Base-by-base conservation (phyloP, 2,888 invertebrate genomes). In the Melieria picta region DNA sequence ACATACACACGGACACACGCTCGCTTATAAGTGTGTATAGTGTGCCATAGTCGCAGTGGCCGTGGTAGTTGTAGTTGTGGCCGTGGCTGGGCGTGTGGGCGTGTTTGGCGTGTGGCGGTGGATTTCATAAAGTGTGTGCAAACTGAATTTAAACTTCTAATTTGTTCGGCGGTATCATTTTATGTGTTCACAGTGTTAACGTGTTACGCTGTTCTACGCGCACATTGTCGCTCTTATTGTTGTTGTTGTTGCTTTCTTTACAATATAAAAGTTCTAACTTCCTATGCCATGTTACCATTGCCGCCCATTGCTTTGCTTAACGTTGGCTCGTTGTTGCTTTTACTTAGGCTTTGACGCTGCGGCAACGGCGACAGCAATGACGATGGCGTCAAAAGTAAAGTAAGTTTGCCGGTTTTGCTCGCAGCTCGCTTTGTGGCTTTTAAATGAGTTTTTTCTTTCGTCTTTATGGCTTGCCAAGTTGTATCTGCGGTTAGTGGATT, bases 111-210 rank as follows among this genome's bases (percentile, higher is more conserved):
- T 52, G 45, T 56, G 57, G 69, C 52, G 52, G 60, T 50, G 69
- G 69, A 70, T 70, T 70, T 70, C 64, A 70, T 60, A 65, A 70
- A 70, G 64, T 64, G 69, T 70, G 64, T 64, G 69, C 50, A 64
- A 64, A 70, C 64, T 64, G 64, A 64, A 64, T 64, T 64, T 70
- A 58, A 64, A 70, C 57, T 58, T 64, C 69, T 70, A 70, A 70
- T 70, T 70, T 70, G 69, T 70, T 70, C 64, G 13, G 64, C 64
- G 69, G 64, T 70, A 70, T 70, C 69, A 69, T 50, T 70, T 68
- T 68, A 58, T 60, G 50, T 60, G 42, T 6, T n/a, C 13, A 7
- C 46, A n/a, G 16, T 16, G n/a, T 10, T 16, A 30, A 42, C 50
- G 48, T 11, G 10, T n/a, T 42, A 16, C 30, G 30, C 30, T 30